Evolutionary conservation across 2,797 vertebrate species (phyloP), one percentile per base, ranked within the genome.

Genomic region (Sylvilagus floridanus): DNA sequence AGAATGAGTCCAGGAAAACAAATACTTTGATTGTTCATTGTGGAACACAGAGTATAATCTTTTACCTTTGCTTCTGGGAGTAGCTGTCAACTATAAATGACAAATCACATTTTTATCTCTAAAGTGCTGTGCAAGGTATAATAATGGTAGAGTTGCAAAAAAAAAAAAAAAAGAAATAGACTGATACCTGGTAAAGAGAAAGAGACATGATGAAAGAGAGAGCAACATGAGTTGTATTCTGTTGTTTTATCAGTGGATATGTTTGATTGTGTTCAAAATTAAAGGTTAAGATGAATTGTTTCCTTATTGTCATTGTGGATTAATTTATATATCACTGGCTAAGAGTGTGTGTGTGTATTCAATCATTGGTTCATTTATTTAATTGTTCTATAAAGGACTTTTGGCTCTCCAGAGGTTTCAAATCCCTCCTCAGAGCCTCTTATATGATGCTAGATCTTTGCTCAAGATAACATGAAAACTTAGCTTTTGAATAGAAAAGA

Each of bases 101-200:
- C 32, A 96, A 88, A 52, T 87, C 7, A 65, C 62, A 60, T 57
- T 88, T 91, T 94, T 21, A 57, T 54, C 26, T 91, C 8, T 84
- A 84, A 90, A 93, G 17, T 89, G 4, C 57, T 73, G 2, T 83
- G 32, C 7, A 42, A 76, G 10, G n/a, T 75, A 65, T 62, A 69
- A 13, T 37, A 92, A 79, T 52, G 35, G 26, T 4, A 52, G 17
- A 79, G 42, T 78, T 7, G 14, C 16, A 63, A 19, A 82, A 47
- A 5, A 47, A 47, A 47, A 42, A 37, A 37, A 37, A 9, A 47
- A 47, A 47, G 42, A 47, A 47, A 47, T 8, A 42, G 42, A 21
- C 52, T 60, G 22, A 65, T 37, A 93, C 8, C 17, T 30, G 30
- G n/a, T 42, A 85, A 73, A 42, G 17, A 73, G 50, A 73, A 78